phyloP scores from a whole-genome alignment of 2,888 invertebrate genomes.

The Luperina testacea region DNA sequence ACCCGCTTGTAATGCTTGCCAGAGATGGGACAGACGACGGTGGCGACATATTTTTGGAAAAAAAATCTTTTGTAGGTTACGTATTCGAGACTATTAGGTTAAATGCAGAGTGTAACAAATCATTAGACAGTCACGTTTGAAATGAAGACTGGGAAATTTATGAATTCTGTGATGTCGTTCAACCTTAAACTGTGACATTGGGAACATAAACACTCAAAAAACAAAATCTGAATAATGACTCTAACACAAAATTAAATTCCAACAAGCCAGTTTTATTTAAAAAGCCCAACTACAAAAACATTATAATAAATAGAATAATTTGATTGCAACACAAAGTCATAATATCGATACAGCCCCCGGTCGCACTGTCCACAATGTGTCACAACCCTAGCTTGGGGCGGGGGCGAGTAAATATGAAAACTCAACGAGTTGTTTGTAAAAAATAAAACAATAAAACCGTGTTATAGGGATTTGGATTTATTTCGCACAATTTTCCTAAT shows the following conservation, averaged over 20 bases:
- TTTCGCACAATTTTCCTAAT: slow-evolving; percentile 64
- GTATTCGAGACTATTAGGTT: neutral
- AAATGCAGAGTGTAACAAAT: neutral
- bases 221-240: neutral
- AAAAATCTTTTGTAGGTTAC: slow-evolving; percentile 3
- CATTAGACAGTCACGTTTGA: neutral
- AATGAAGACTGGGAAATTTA: neutral
- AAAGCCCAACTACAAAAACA: neutral
- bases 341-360: slow-evolving; percentile 28
- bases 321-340: slow-evolving; percentile 7
- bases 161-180: neutral
- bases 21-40: slow-evolving; percentile 37
- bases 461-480: slow-evolving; percentile 66
- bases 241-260: neutral
- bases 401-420: slow-evolving; percentile 66
- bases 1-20: slow-evolving; percentile 44
- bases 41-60: slow-evolving; percentile 17
- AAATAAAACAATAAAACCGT: slow-evolving; percentile 68
- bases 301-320: slow-evolving; percentile 4
- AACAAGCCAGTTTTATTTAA: neutral
- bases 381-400: slow-evolving; percentile 40
- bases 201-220: neutral
- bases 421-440: slow-evolving; percentile 70
- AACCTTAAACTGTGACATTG: neutral
- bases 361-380: slow-evolving; percentile 19